phyloP scores from a whole-genome alignment of 2,113 vertebrate genomes.

The Pollachius pollachius region DNA sequence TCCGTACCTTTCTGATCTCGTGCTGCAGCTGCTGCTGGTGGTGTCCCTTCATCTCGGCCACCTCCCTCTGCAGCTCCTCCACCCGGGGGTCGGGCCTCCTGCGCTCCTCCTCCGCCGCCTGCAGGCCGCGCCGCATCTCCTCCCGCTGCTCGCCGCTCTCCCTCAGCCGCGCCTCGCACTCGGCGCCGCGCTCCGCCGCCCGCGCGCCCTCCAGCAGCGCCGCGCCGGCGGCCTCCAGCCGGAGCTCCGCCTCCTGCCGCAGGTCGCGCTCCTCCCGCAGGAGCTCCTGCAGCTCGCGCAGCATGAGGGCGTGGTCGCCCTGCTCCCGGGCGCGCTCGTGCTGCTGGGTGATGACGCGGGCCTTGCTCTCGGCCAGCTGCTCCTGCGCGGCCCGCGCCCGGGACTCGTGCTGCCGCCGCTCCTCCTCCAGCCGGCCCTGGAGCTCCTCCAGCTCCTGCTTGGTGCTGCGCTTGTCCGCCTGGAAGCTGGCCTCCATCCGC shows the following conservation, averaged over 20 bases:
- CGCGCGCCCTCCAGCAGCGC: slow-evolving; percentile 59
- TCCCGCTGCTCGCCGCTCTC: slow-evolving; percentile 76
- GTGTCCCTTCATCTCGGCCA: slow-evolving; percentile 73
- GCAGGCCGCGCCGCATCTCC: slow-evolving; percentile 73
- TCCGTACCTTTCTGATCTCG: slow-evolving; percentile 83
- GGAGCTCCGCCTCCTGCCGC: slow-evolving; percentile 80
- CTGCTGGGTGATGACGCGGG: slow-evolving; percentile 85
- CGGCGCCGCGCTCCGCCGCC: slow-evolving; percentile 65
- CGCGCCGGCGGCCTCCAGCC: slow-evolving; percentile 77
- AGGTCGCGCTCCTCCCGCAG: slow-evolving; percentile 80
- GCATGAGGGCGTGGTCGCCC: slow-evolving; percentile 85
- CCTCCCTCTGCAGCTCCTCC: slow-evolving; percentile 79
- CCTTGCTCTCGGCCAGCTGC: slow-evolving; percentile 84
- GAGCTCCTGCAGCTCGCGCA: slow-evolving; percentile 87
- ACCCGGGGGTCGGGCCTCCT: slow-evolving; percentile 75
- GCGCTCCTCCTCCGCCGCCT: slow-evolving; percentile 63
- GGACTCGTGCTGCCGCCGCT: slow-evolving; percentile 50
- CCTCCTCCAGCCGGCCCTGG: slow-evolving; percentile 55
- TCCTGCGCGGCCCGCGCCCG: slow-evolving; percentile 75
- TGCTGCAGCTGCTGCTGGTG: slow-evolving; percentile 82
- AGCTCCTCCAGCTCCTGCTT: slow-evolving; percentile 87
- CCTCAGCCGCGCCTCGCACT: slow-evolving; percentile 70
- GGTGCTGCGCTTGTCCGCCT: slow-evolving; percentile 86
- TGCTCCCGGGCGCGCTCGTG: slow-evolving; percentile 89
- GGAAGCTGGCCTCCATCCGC: slow-evolving; percentile 92